phyloP scores from a whole-genome alignment of 2,888 invertebrate species.

The Coelinius sp. region DNA sequence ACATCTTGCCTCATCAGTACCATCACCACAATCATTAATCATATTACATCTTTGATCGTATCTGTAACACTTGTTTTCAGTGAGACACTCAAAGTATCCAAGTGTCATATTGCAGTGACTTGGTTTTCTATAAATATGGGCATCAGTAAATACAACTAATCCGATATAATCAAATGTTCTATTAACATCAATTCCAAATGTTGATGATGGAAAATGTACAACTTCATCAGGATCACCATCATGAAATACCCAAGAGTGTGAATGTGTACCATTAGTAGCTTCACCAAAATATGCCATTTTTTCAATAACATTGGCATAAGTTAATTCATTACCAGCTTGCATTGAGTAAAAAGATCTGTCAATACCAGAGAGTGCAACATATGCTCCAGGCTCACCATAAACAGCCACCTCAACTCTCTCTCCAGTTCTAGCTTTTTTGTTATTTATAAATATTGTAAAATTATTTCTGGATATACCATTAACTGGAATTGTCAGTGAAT shows the following conservation, averaged over 20 bases:
- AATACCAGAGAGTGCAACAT: constrained; percentile 92
- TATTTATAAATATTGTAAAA: constrained; percentile 89
- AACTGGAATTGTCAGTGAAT: constrained; percentile 96
- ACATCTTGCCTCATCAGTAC: constrained; percentile 88
- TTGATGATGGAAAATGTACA: constrained; percentile 89
- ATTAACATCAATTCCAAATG: constrained; percentile 94
- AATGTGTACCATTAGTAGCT: constrained; percentile 87
- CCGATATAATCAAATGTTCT: constrained; percentile 93
- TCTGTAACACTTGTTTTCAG: constrained; percentile 82
- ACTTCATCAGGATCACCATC: constrained; percentile 88
- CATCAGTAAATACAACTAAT: constrained; percentile 91
- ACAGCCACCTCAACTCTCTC: constrained; percentile 94
- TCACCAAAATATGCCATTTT: constrained; percentile 93
- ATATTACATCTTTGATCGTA: constrained; percentile 85
- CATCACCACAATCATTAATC: constrained; percentile 84
- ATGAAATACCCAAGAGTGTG: constrained; percentile 88
- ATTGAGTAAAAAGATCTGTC: constrained; percentile 91
- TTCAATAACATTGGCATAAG: constrained; percentile 87
- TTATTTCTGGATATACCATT: constrained; percentile 95
- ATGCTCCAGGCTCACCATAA: constrained; percentile 94
- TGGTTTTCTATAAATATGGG: constrained; percentile 79
- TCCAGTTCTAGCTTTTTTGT: constrained; percentile 93
- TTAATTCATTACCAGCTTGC: constrained; percentile 93
- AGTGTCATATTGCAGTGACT: constrained; percentile 80
- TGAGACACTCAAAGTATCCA: constrained; percentile 86